Conservation (phyloP, 2,113 vertebrate species). For the Talpa occidentalis region DNA sequence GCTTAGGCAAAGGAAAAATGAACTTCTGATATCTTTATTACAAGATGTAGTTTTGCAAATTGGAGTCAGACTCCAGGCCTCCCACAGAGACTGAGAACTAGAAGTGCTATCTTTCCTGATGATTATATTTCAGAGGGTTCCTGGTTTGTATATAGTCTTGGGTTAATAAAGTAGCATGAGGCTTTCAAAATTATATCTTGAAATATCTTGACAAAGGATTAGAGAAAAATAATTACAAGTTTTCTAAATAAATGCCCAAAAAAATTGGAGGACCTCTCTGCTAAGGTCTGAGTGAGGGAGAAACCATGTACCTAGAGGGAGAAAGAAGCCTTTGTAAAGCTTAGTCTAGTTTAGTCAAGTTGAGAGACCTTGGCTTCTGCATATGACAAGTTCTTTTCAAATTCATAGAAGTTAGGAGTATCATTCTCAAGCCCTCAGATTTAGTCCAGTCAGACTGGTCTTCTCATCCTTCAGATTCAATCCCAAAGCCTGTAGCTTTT, state of each 20-base stretch:
- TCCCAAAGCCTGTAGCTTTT: background rate
- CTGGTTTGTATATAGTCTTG: background rate
- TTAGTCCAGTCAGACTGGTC: too few species aligned
- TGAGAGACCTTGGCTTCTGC: background rate
- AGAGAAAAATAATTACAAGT: background rate
- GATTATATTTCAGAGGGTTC: background rate
- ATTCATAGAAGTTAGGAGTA: background rate
- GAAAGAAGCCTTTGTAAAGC: background rate
- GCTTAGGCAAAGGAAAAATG: background rate
- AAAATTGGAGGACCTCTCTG: background rate
- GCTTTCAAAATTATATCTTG: background rate
- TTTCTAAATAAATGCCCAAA: background rate
- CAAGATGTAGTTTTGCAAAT: background rate
- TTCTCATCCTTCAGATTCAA: background rate
- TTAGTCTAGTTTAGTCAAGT: background rate
- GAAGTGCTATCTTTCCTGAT: background rate
- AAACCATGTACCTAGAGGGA: rapidly evolving
- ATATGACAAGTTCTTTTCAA: background rate
- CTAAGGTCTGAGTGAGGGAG: background rate
- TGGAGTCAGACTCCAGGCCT: background rate
- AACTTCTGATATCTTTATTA: background rate
- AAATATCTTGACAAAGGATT: background rate
- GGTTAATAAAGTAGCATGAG: background rate
- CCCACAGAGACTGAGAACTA: background rate
- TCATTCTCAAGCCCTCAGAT: background rate